Percentiles rank a stretch among this genome's conserved stretches.
phyloP scores from a whole-genome alignment of 2,888 invertebrate species.

The Conistra vaccinii region DNA sequence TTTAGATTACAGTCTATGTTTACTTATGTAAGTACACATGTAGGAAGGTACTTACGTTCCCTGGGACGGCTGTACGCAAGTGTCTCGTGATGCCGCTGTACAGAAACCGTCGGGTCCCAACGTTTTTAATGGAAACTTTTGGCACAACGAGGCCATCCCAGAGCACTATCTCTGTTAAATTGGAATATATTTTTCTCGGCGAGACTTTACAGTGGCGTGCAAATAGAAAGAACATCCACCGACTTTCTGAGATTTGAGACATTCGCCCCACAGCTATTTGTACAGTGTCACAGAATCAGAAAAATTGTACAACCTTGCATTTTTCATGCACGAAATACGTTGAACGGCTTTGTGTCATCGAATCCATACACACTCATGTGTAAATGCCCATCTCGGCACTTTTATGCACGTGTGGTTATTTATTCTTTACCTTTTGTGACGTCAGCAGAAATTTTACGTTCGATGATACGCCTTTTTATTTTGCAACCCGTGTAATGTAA shows the following conservation, averaged over 20 bases:
- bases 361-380: constrained; percentile 72
- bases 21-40: constrained; percentile 39
- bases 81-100: constrained; percentile 54
- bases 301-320: constrained; percentile 77
- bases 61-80: constrained; percentile 57
- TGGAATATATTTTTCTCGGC: constrained; percentile 78
- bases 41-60: constrained; percentile 26
- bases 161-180: constrained; percentile 75
- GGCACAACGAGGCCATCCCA: constrained; percentile 69
- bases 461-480: constrained; percentile 44
- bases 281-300: constrained; percentile 80
- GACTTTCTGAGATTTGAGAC: constrained; percentile 80
- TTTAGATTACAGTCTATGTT: constrained; percentile 42
- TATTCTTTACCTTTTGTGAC: constrained; percentile 50
- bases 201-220: constrained; percentile 68
- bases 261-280: constrained; percentile 82
- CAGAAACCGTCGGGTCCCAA: constrained; percentile 49
- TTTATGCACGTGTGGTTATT: constrained; percentile 64
- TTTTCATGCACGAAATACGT: constrained; percentile 76
- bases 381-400: constrained; percentile 63
- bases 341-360: constrained; percentile 75
- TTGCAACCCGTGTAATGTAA: constrained; percentile 45
- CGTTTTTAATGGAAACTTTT: constrained; percentile 72
- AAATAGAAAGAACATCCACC: constrained; percentile 76
- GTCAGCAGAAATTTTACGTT: constrained; percentile 53